Percentiles rank a stretch among this genome's conserved stretches.
These are phyloP conservation scores for Trachelus troglodyta DNA, from an alignment of 2,888 invertebrate genomes.

Conservation along the genomic window DNA sequence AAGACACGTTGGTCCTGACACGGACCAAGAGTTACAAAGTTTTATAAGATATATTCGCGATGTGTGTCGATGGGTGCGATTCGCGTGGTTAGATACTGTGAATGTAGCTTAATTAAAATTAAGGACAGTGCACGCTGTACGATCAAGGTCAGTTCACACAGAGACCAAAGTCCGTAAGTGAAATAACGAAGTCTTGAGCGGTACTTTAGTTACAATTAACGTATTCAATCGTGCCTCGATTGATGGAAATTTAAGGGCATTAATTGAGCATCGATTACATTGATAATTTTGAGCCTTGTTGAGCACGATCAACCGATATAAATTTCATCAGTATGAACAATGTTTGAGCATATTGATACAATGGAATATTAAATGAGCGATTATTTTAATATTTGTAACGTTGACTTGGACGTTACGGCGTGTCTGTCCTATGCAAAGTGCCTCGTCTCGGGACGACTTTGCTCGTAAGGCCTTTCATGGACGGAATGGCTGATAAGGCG, in stretches of 20 bases:
- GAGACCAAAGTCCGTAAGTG: not conserved
- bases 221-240: not conserved
- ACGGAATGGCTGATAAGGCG: constrained; percentile 62
- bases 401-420: constrained; percentile 20
- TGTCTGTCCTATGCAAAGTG: constrained; percentile 55
- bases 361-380: not conserved
- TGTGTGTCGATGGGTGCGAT: constrained; percentile 15
- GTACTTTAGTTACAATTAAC: not conserved
- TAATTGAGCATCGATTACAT: not conserved
- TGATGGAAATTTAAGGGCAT: not conserved
- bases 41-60: not conserved
- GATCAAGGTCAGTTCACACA: not conserved
- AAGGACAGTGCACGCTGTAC: constrained; percentile 24
- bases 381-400: not conserved
- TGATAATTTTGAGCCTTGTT: not conserved
- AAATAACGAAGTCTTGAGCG: not conserved
- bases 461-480: constrained; percentile 61
- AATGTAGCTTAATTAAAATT: constrained; percentile 24
- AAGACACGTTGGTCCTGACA: constrained; percentile 43
- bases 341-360: not conserved
- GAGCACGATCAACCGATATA: not conserved
- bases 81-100: constrained; percentile 13
- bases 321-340: not conserved
- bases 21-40: constrained; percentile 17
- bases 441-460: constrained; percentile 32